Conservation (phyloP, 2,888 invertebrate species). For the Dusona sp. region DNA sequence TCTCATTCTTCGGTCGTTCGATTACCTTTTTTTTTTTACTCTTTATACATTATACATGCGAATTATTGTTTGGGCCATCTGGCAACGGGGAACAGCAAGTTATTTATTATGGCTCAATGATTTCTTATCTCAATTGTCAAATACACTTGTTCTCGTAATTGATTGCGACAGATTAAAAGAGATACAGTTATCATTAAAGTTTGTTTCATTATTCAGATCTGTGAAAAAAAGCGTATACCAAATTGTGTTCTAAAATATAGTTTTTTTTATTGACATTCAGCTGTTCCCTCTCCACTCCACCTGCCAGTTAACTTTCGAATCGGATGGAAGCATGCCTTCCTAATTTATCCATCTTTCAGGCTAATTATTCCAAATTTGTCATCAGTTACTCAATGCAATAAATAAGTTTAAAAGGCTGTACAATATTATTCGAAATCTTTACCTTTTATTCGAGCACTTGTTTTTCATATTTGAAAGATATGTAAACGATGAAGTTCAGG, state of each 20-base stretch:
- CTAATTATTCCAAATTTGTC: too few relatives aligned
- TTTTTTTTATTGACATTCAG: too few relatives aligned
- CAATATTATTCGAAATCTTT: not conserved
- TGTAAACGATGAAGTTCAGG: not conserved
- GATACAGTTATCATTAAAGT: not conserved
- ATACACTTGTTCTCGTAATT: not conserved
- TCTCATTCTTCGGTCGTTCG: constrained; percentile 28
- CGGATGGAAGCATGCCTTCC: too few relatives aligned
- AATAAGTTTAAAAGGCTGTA: too few relatives aligned
- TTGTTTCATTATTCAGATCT: not conserved
- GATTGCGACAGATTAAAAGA: not conserved
- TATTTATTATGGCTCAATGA: constrained; percentile 14
- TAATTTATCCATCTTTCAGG: too few relatives aligned
- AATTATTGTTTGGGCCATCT: constrained; percentile 33
- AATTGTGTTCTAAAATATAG: not conserved
- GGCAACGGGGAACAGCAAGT: constrained; percentile 1
- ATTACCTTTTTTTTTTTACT: not conserved
- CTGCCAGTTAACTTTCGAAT: too few relatives aligned
- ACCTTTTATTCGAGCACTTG: not conserved
- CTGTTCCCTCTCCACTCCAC: too few relatives aligned
- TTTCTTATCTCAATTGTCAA: constrained; percentile 22
- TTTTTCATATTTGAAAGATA: not conserved
- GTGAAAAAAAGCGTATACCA: not conserved
- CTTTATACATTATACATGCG: constrained; percentile 19
- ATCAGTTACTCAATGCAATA: too few relatives aligned